These are phyloP conservation scores for Chunga burmeisteri DNA, from an alignment of 2,113 vertebrate genomes.

Conservation along the genomic window DNA sequence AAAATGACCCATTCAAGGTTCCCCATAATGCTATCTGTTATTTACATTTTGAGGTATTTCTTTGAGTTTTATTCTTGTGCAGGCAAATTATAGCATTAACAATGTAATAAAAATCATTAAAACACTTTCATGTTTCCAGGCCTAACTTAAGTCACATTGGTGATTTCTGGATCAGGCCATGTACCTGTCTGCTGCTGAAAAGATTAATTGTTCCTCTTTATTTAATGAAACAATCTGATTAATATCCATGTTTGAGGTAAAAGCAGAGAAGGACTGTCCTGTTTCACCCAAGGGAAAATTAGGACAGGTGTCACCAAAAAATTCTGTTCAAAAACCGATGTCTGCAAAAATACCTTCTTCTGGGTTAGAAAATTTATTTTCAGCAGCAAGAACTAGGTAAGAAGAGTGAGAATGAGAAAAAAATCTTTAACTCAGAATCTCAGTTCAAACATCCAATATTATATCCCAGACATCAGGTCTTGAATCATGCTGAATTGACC, in stretches of 20 bases:
- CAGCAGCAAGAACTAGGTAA: background rate
- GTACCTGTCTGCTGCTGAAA: background rate
- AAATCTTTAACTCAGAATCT: background rate
- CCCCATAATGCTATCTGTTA: background rate
- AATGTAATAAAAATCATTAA: background rate
- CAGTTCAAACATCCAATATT: background rate
- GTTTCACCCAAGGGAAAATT: background rate
- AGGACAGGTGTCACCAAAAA: background rate
- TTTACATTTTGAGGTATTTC: background rate
- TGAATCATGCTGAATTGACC: background rate
- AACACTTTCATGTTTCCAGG: background rate
- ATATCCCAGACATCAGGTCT: background rate
- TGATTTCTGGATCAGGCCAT: background rate
- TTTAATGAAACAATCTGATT: background rate
- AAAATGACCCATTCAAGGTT: background rate
- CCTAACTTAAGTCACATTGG: background rate
- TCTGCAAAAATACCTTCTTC: background rate
- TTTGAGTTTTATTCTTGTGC: background rate
- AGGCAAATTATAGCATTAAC: background rate
- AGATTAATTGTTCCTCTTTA: background rate
- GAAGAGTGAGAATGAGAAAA: background rate
- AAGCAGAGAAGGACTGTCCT: background rate
- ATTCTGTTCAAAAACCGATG: background rate
- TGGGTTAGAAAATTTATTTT: background rate
- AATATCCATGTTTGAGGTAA: background rate